Evolutionary conservation across 2,113 vertebrate genomes (phyloP), one percentile per base, ranked within the genome.

Genomic region (Silurus asotus): DNA sequence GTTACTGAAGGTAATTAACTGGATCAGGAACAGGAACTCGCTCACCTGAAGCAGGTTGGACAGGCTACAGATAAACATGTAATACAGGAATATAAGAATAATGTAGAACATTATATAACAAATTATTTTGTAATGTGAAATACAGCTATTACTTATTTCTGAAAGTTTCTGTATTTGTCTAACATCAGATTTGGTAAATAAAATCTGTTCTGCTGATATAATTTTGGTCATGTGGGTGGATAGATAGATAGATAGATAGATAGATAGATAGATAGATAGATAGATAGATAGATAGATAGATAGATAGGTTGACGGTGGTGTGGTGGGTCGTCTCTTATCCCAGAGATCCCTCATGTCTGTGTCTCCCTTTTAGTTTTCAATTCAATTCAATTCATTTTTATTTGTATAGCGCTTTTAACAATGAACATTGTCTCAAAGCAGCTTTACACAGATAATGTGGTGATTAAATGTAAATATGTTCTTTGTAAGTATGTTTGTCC

Each of bases 1-100:
- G 19, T 19, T 84, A 58, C 37, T 61, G 37, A 74, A 72, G 10
- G 55, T 74, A 11, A 74, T 84, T 74, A 84, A 74, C 82, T 61
- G 82, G 55, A 84, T 84, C 20, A 83, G 67, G 20, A 19, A 23
- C 19, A 81, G 58, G 15, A n/a, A 55, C 19, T 56, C 19, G 8
- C 17, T 83, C 49, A 56, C 51, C 51, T 70, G 28, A 37, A 58
- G 81, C 65, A 83, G 65, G 81, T 72, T 72, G 51, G 53, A 0
- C 65, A 72, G 55, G 65, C 25, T 9, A 65, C 45, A 56, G 64
- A 37, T 55, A 15, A 23, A 45, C 9, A 14, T 51, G 49, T 15
- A 72, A 70, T 20, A 56, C n/a, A 67, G 23, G 64, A 61, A 19
- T 59, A 61, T 80, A 23, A 37, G 37, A 20, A 61, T 61, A 11